Evolutionary conservation across 2,888 invertebrate species (phyloP).

Genomic region (Zygaena filipendulae): DNA sequence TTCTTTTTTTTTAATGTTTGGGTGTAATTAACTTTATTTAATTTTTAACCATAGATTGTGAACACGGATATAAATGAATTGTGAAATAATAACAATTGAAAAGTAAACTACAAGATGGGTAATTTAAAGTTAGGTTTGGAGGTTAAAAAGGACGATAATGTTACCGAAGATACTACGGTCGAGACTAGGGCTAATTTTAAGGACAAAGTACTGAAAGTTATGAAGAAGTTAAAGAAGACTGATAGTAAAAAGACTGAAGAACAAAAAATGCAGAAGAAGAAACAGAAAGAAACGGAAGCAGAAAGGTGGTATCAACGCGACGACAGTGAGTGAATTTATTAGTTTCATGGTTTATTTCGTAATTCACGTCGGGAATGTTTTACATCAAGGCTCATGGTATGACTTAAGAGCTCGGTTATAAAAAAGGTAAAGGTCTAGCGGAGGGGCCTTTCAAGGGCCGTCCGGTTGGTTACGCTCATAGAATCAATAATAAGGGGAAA

Average conservation of each 20-base stretch:
- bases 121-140: slow-evolving; percentile 56
- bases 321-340: slow-evolving; percentile 43
- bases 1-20: too few species aligned
- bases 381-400: too few species aligned
- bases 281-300: too few species aligned
- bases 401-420: too few species aligned
- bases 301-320: slow-evolving; percentile 66
- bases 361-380: too few species aligned
- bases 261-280: too few species aligned
- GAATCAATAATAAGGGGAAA: slow-evolving; percentile 65
- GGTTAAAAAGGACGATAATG: slow-evolving; percentile 55
- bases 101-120: slow-evolving; percentile 51
- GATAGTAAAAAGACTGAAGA: slow-evolving; percentile 58
- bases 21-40: too few species aligned
- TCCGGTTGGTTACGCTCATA: slow-evolving; percentile 51
- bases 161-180: slow-evolving; percentile 41
- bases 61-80: too few species aligned
- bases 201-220: slow-evolving; percentile 54
- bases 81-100: too few species aligned
- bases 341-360: too few species aligned
- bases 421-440: too few species aligned
- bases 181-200: slow-evolving; percentile 63
- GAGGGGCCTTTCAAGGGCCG: slow-evolving; percentile 53
- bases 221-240: slow-evolving; percentile 62
- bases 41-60: too few species aligned